Conservation (phyloP, 2,888 invertebrate genomes). For the Cheilosia urbana region DNA sequence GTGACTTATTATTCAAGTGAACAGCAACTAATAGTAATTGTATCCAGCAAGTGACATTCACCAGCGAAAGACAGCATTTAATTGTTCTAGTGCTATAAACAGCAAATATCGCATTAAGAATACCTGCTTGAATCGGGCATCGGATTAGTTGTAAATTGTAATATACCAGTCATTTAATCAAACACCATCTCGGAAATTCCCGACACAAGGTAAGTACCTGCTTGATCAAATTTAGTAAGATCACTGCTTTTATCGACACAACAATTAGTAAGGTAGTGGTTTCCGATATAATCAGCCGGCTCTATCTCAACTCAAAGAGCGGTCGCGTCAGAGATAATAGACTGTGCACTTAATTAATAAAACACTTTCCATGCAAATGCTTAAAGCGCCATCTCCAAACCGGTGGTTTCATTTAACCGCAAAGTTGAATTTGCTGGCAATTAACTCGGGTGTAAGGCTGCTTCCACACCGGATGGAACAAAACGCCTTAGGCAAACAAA, state of each 20-base stretch:
- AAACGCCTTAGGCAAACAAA: too few species aligned
- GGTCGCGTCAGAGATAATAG: neutral
- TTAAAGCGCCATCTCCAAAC: neutral
- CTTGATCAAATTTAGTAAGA: neutral
- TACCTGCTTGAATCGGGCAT: conserved; percentile 18
- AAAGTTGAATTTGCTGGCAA: too few species aligned
- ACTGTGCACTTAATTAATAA: neutral
- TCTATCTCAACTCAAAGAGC: neutral
- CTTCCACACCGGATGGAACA: too few species aligned
- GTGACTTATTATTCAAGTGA: conserved; percentile 9
- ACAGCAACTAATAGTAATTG: neutral
- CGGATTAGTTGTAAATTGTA: conserved; percentile 25
- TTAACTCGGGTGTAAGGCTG: too few species aligned
- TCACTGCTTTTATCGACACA: too few species aligned
- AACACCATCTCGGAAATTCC: conserved; percentile 59
- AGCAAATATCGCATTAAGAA: neutral
- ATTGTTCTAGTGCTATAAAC: neutral
- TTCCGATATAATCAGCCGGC: too few species aligned
- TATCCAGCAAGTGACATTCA: neutral
- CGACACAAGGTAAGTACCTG: conserved; percentile 38
- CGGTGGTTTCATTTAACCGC: neutral
- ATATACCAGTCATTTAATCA: conserved; percentile 27
- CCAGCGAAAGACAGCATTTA: neutral
- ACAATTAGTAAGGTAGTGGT: too few species aligned
- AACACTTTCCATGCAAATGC: neutral